Evolutionary conservation across 2,888 invertebrate species (phyloP).

Genomic region (Chloroclysta siterata): DNA sequence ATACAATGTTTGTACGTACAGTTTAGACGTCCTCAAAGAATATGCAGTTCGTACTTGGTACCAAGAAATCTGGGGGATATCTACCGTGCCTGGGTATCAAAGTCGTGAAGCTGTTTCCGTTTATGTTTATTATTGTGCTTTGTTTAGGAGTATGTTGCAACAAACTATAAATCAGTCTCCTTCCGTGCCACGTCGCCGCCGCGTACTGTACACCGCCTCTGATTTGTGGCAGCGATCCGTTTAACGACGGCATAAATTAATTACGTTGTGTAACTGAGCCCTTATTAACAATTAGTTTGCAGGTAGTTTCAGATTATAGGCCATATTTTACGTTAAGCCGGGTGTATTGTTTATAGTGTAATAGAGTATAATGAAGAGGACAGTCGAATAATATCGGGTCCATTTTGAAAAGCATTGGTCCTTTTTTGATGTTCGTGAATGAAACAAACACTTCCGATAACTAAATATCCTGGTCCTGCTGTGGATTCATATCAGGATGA

Average conservation of each 20-base stretch:
- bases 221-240: constrained; percentile 31
- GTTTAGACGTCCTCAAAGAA: too few species aligned
- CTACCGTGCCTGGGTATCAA: too few species aligned
- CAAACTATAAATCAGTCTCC: background rate
- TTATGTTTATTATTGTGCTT: too few species aligned
- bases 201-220: constrained; percentile 13
- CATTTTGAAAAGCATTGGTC: too few species aligned
- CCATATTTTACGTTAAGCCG: constrained; percentile 19
- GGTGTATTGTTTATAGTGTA: constrained; percentile 11
- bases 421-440: too few species aligned
- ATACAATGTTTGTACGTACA: too few species aligned
- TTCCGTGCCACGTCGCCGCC: constrained; percentile 9
- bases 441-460: too few species aligned
- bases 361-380: background rate
- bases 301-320: constrained; percentile 29
- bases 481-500: too few species aligned
- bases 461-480: too few species aligned
- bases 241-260: constrained; percentile 35
- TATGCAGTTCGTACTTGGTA: too few species aligned
- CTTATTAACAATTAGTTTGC: constrained; percentile 37
- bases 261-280: constrained; percentile 23
- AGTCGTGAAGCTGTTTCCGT: too few species aligned
- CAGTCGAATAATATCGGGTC: background rate
- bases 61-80: too few species aligned
- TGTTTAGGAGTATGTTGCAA: background rate